Evolutionary conservation across 2,888 invertebrate genomes (phyloP), one percentile per base, ranked within the genome.

Genomic region (Aspidapion aeneum): DNA sequence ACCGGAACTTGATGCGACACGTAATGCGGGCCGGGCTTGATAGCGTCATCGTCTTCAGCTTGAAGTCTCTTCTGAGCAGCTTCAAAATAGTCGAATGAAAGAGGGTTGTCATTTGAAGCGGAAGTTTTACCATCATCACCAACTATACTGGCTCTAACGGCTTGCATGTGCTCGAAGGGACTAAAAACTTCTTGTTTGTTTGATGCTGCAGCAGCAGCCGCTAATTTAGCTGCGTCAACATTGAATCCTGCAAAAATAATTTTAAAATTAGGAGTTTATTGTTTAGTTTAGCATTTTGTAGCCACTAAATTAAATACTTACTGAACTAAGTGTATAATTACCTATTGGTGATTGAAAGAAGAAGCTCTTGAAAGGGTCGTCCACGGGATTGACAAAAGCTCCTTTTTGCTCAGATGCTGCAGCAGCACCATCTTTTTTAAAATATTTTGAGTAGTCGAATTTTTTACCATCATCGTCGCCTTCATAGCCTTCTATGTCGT

Each of bases 321-420:
- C 35, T n/a, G n/a, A n/a, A n/a, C n/a, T n/a, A n/a, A n/a, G n/a
- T n/a, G n/a, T n/a, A n/a, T n/a, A n/a, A n/a, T 35, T 35, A 73
- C 73, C 70, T 60, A 72, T 55, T 18, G 71, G 66, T 18, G 70
- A 67, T 12, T 35, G 35, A 16, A 69, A 63, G 55, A 85, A 84
- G 72, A 86, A 79, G n/a, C 82, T 78, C 9, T 81, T 80, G 72
- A 85, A 86, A 75, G 35, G 35, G 35, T 35, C 35, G 3, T 86
- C 85, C 73, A 84, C 77, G 16, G 85, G 82, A 66, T 82, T 80
- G 20, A 84, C 83, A 19, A 73, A 72, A 51, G 69, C 70, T 51
- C 62, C 56, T n/a, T 66, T 63, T 52, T 64, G 51, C 63, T 60
- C 1, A 12, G 64, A 57, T 55, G 65, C 64, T 19, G 64, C 59